Base-by-base conservation (phyloP, 1,140 invertebrate species). In the Bicyclus anynana region DNA sequence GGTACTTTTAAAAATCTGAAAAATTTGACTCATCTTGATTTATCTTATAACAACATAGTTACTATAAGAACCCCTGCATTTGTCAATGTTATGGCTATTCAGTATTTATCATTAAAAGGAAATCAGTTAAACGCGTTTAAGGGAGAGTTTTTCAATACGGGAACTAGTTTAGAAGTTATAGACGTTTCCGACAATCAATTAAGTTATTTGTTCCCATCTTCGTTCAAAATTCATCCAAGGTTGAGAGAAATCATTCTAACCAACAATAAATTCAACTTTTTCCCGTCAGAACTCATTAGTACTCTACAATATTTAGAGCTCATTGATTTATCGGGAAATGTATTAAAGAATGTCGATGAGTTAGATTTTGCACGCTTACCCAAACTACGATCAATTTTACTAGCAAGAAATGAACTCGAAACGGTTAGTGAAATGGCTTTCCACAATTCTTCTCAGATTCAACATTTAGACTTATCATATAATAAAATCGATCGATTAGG, bases 401-500 rank as follows among this genome's bases (percentile, higher is more conserved):
- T 97, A 9, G 91, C 93, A 0, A 75, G 92, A 53, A 97, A 97
- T 74, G 86, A 92, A 62, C 91, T 98, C 60, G 94, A 95, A 69
- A 91, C 92, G 52, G 91, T 98, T 9, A 94, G 93, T 62, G 95
- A 96, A 87, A 93, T 95, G 87, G 94, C 95, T 0, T 97, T 97
- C 78, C 94, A 96, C 65, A 97, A 97, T 76, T 97, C 96, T 0
- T 94, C 95, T 0, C 96, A 97, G 84, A 89, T 97, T 51, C 96
- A 97, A 77, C 72, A 92, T 10, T 74, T 98, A 20, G 93, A 97
- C 83, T 84, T 98, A 33, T 92, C 93, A 0, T 69, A 89, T 40
- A 98, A 98, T 78, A 91, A 91, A 53, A 84, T 98, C 12, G 93
- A 95, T 66, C 87, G 92, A 20, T 79, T 98, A 5, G 93, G 93